phyloP scores from a whole-genome alignment of 2,797 vertebrate species.

The Myotis planiceps region DNA sequence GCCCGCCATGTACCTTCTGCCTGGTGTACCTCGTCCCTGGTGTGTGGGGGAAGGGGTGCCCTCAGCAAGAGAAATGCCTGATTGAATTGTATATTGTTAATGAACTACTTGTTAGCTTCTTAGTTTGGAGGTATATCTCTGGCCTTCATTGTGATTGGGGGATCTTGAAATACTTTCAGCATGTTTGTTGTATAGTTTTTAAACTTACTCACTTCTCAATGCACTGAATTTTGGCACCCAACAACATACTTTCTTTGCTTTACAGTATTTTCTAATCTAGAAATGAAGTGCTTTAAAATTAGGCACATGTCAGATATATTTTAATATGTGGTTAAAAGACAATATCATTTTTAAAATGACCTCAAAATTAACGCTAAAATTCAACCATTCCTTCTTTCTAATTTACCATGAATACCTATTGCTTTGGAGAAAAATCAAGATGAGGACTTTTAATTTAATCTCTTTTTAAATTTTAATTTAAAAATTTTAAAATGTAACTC shows the following conservation, averaged over 20 bases:
- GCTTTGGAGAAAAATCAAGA: background rate
- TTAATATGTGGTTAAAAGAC: background rate
- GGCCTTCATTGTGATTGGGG: slow-evolving; percentile 11
- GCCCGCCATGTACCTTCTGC: background rate
- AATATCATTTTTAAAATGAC: background rate
- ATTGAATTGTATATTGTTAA: background rate
- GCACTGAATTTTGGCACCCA: background rate
- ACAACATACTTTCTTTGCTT: background rate
- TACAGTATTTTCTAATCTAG: slow-evolving; percentile 1
- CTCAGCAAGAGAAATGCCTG: background rate
- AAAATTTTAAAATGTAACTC: background rate
- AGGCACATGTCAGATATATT: background rate
- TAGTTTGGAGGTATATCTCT: background rate
- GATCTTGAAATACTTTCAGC: background rate
- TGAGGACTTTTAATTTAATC: background rate
- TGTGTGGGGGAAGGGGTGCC: background rate
- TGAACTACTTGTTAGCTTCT: background rate
- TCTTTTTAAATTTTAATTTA: background rate
- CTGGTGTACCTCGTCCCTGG: accelerated
- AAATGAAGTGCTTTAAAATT: slow-evolving; percentile 43
- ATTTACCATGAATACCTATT: background rate
- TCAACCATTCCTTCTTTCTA: background rate
- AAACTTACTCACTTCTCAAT: slow-evolving; percentile 8
- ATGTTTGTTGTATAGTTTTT: background rate
- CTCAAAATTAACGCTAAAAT: slow-evolving; percentile 15